Percentiles rank a stretch among this genome's conserved stretches.
Conservation (phyloP, 1,140 invertebrate species). For the Formica exsecta region DNA sequence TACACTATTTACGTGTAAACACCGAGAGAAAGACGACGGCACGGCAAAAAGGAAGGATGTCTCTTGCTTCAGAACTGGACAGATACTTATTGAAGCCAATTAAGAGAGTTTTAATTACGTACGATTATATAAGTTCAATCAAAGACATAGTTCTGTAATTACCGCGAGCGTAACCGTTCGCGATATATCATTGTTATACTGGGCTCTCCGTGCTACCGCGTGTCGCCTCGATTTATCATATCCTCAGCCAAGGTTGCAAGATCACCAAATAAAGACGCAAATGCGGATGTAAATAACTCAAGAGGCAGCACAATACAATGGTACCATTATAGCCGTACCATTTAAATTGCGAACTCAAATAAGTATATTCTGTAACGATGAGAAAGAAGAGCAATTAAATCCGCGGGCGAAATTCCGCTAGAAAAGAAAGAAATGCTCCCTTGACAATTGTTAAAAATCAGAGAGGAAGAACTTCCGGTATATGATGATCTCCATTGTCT, state of each 20-base stretch:
- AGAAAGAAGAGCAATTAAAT: slow-evolving; percentile 43
- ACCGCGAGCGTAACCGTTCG: slow-evolving; percentile 21
- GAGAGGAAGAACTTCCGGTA: neutral
- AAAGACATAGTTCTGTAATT: slow-evolving; percentile 47
- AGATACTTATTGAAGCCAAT: slow-evolving; percentile 54
- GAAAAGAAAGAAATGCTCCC: neutral
- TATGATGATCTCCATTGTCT: slow-evolving; percentile 37
- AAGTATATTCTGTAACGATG: neutral
- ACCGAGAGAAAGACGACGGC: neutral
- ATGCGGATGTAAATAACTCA: slow-evolving; percentile 51
- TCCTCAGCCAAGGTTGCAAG: slow-evolving; percentile 28
- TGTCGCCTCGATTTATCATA: slow-evolving; percentile 55
- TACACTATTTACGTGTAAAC: slow-evolving; percentile 61
- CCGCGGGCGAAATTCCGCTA: neutral
- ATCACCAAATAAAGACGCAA: slow-evolving; percentile 37
- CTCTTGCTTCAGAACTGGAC: neutral
- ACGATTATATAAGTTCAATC: slow-evolving; percentile 56
- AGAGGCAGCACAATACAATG: slow-evolving; percentile 37
- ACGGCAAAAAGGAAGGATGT: neutral
- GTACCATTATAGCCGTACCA: slow-evolving; percentile 3
- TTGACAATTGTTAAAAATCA: slow-evolving; percentile 32
- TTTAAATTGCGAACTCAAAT: slow-evolving; percentile 20
- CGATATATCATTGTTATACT: slow-evolving; percentile 50
- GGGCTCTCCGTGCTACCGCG: neutral
- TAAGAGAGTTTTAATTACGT: slow-evolving; percentile 59